phyloP scores from a whole-genome alignment of 2,113 vertebrate genomes.

The Glaucomys volans region DNA sequence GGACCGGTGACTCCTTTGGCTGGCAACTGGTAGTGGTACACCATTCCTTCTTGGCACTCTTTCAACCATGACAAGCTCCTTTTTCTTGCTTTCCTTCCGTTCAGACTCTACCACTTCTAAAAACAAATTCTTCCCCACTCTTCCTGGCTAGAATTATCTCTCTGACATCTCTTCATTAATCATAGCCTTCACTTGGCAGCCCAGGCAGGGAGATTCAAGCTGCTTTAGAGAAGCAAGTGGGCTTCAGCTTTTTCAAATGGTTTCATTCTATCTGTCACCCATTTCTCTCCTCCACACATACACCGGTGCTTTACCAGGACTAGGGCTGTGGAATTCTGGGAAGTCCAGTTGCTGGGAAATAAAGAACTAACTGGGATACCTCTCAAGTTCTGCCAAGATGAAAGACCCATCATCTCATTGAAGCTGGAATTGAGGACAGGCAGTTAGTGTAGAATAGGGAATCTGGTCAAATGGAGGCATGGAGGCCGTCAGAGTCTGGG shows the following conservation, averaged over 20 bases:
- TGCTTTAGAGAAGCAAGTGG: slow-evolving; percentile 84
- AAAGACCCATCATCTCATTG: rapidly evolving
- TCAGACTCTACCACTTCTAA: slow-evolving; percentile 65
- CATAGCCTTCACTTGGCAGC: slow-evolving; percentile 86
- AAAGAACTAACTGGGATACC: not conserved
- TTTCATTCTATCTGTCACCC: not conserved
- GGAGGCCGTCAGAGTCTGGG: no score
- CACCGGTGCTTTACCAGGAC: not conserved
- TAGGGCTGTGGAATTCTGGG: not conserved
- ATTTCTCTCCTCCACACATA: not conserved
- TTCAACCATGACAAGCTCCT: slow-evolving; percentile 10
- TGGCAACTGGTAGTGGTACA: not conserved
- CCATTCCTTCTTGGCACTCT: slow-evolving; percentile 58
- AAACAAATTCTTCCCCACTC: slow-evolving; percentile 81
- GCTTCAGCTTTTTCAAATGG: slow-evolving; percentile 78
- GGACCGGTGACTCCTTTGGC: slow-evolving; percentile 27
- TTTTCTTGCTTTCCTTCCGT: slow-evolving; percentile 68
- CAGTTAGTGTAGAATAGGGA: no score
- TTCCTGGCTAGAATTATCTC: slow-evolving; percentile 91
- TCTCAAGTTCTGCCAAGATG: not conserved
- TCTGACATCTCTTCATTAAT: slow-evolving; percentile 95
- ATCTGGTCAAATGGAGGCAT: no score
- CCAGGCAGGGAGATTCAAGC: slow-evolving; percentile 82
- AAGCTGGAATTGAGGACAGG: no score
- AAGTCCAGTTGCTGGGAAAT: not conserved